Conservation (phyloP, 2,797 vertebrate genomes). For the Pangasius krempfi region DNA sequence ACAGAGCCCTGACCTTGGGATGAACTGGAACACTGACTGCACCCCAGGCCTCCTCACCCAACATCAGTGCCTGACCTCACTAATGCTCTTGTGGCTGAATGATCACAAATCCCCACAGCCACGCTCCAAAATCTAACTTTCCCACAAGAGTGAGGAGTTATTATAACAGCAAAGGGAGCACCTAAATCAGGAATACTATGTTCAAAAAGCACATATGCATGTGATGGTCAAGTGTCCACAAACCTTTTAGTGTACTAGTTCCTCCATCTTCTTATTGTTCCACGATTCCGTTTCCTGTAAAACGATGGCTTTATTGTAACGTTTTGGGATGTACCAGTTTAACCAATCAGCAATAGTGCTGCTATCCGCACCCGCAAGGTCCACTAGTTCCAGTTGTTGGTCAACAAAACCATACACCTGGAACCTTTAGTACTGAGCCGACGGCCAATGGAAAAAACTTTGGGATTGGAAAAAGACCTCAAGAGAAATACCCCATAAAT, state of each 20-base stretch:
- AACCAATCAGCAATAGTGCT: neutral
- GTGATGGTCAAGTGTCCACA: neutral
- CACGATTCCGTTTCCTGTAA: neutral
- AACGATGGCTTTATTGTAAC: neutral
- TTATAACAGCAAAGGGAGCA: neutral
- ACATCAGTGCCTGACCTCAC: neutral
- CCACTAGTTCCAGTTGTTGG: neutral
- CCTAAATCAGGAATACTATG: neutral
- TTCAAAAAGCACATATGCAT: neutral
- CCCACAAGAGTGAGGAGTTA: neutral
- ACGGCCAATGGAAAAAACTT: neutral
- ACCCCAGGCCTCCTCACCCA: neutral
- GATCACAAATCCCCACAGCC: neutral
- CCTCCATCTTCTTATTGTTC: neutral
- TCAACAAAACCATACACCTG: neutral
- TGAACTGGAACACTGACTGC: neutral
- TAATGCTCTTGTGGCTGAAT: neutral
- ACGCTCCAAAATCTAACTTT: neutral
- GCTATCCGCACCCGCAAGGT: too few relatives aligned
- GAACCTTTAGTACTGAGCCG: neutral
- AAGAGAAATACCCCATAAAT: neutral
- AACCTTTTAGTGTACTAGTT: neutral
- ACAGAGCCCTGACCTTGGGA: neutral
- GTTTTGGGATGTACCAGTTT: neutral
- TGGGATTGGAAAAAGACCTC: neutral